phyloP scores from a whole-genome alignment of 2,888 invertebrate species.

The Omphaloscelis lunosa region DNA sequence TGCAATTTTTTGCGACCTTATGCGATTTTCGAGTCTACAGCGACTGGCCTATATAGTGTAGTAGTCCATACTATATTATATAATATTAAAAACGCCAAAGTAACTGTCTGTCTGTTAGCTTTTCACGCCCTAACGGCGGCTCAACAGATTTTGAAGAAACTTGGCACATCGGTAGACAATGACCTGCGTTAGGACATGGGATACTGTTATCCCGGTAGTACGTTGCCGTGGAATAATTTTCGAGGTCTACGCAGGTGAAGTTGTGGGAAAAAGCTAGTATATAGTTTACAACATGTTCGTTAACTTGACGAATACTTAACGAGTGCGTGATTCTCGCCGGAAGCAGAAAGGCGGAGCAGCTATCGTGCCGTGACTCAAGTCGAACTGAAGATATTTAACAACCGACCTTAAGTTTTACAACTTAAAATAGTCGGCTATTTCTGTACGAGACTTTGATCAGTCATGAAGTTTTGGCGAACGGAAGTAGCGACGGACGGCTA shows the following conservation, averaged over 20 bases:
- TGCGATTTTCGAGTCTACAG: too few species aligned
- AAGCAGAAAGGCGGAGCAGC: conserved; percentile 52
- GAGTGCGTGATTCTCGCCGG: conserved; percentile 65
- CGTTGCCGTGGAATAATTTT: not conserved
- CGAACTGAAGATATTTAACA: conserved; percentile 63
- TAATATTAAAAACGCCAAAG: not conserved
- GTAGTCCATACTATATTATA: too few species aligned
- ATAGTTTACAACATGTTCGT: conserved; percentile 29
- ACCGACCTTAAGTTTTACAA: conserved; percentile 71
- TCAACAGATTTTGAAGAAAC: not conserved
- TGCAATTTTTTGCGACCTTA: too few species aligned
- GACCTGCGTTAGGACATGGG: not conserved
- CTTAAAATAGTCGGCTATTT: conserved; percentile 67
- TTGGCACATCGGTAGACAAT: not conserved
- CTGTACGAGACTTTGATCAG: conserved; percentile 66
- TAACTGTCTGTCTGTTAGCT: not conserved
- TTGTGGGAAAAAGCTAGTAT: not conserved
- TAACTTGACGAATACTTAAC: conserved; percentile 35
- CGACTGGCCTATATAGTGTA: too few species aligned
- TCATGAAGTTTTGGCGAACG: conserved; percentile 55
- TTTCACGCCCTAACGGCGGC: not conserved
- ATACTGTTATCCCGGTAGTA: not conserved
- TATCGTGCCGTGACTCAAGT: conserved; percentile 64
- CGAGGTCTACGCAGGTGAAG: not conserved
- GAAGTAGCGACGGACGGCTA: conserved; percentile 32